Conservation (phyloP, 2,797 vertebrate species). For the Ceyx erithaca region DNA sequence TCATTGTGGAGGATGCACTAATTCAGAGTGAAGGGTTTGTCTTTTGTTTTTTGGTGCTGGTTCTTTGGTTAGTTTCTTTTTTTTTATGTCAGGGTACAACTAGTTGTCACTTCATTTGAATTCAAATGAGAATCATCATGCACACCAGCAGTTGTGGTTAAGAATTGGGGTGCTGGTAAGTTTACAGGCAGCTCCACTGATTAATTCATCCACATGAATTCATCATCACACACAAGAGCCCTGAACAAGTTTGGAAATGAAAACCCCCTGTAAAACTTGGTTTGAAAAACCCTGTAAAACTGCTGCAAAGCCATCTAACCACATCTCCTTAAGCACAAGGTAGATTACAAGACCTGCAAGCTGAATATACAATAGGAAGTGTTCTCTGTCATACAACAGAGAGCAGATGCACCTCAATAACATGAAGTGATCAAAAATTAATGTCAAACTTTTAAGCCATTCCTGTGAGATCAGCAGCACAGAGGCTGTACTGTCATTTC, state of each 20-base stretch:
- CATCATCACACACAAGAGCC: neutral
- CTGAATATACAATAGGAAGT: neutral
- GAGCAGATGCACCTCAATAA: neutral
- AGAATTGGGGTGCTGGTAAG: neutral
- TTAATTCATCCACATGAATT: neutral
- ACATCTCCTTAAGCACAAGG: neutral
- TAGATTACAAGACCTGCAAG: neutral
- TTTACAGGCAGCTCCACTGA: neutral
- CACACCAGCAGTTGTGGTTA: neutral
- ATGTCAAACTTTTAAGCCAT: neutral
- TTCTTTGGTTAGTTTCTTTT: neutral
- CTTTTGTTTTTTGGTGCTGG: neutral
- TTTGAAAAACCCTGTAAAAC: neutral
- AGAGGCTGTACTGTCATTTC: neutral
- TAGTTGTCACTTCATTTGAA: constrained; percentile 1
- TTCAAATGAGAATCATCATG: neutral
- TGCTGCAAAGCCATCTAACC: neutral
- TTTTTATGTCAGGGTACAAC: neutral
- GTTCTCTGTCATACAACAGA: neutral
- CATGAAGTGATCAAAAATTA: neutral
- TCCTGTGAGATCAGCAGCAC: neutral
- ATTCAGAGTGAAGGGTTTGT: neutral
- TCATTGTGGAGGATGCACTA: neutral
- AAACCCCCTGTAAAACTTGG: neutral
- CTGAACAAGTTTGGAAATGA: neutral